Percentiles rank a stretch among this genome's conserved stretches.
These are phyloP conservation scores for Heliconius charithonia DNA, from an alignment of 2,888 invertebrate species.

Conservation along the genomic window DNA sequence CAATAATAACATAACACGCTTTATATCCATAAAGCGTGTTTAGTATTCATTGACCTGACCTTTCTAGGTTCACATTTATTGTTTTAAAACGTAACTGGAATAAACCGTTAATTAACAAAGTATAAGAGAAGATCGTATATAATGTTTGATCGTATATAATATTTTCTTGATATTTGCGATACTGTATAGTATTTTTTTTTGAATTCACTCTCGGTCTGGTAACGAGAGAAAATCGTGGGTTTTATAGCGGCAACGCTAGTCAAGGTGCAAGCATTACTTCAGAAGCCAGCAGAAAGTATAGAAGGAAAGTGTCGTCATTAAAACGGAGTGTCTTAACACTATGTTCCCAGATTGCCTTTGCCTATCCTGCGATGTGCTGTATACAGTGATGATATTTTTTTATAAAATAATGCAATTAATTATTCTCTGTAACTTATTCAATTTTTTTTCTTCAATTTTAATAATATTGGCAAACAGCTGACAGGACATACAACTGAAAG, in stretches of 20 bases:
- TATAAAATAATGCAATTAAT: no score
- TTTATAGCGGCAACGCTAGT: no score
- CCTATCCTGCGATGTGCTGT: no score
- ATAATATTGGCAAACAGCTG: constrained; percentile 29
- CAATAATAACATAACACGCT: background rate
- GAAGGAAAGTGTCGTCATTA: no score
- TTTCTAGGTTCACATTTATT: constrained; percentile 35
- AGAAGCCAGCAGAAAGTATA: no score
- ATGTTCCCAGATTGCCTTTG: no score
- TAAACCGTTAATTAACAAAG: constrained; percentile 19
- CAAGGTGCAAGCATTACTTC: no score
- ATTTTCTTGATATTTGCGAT: background rate
- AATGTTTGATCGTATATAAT: background rate
- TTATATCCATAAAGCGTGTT: background rate
- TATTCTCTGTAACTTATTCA: background rate
- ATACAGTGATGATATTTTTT: no score
- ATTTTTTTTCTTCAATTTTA: background rate
- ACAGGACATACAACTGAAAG: constrained; percentile 35
- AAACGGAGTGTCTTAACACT: no score
- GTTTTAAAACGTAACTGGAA: constrained; percentile 18
- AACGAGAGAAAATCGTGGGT: no score
- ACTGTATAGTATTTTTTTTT: background rate
- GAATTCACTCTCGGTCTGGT: background rate
- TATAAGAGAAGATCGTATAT: background rate
- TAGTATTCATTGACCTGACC: constrained; percentile 26